A percentile compares a stretch with the other conserved stretches of the same genome.
Evolutionary conservation across 2,797 vertebrate genomes (phyloP).

Genomic region (Hylomyscus alleni): DNA sequence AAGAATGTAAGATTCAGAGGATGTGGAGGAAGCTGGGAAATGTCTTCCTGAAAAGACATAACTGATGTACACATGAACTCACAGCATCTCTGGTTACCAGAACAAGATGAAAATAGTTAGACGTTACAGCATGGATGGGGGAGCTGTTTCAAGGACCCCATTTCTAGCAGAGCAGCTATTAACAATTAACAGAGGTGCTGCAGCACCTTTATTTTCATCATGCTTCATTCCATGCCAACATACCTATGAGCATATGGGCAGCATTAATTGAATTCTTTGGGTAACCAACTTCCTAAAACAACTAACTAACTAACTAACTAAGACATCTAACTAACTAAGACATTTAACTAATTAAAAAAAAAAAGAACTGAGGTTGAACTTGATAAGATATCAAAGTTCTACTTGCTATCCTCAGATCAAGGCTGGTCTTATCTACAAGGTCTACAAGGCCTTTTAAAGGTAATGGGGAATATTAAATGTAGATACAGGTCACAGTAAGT

Average conservation of each 20-base stretch:
- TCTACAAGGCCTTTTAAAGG: neutral
- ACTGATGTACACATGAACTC: neutral
- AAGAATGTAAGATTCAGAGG: neutral
- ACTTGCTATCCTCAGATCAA: neutral
- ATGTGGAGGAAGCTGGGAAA: neutral
- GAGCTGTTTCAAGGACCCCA: neutral
- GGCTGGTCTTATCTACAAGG: neutral
- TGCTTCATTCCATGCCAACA: neutral
- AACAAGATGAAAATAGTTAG: neutral
- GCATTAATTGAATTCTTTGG: neutral
- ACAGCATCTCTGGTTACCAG: neutral
- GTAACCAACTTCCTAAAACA: neutral
- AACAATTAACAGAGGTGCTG: neutral
- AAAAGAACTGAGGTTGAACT: constrained; percentile 1
- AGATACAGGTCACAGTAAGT: neutral
- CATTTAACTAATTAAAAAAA: neutral
- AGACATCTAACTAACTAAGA: neutral
- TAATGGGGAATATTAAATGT: constrained; percentile 48
- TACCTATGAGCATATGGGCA: neutral
- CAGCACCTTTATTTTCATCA: neutral
- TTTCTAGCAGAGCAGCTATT: neutral
- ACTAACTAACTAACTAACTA: neutral
- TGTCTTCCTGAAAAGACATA: neutral
- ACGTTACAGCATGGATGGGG: neutral
- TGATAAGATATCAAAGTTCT: neutral